phyloP scores from a whole-genome alignment of 2,113 vertebrate species.

The Macrotis lagotis region DNA sequence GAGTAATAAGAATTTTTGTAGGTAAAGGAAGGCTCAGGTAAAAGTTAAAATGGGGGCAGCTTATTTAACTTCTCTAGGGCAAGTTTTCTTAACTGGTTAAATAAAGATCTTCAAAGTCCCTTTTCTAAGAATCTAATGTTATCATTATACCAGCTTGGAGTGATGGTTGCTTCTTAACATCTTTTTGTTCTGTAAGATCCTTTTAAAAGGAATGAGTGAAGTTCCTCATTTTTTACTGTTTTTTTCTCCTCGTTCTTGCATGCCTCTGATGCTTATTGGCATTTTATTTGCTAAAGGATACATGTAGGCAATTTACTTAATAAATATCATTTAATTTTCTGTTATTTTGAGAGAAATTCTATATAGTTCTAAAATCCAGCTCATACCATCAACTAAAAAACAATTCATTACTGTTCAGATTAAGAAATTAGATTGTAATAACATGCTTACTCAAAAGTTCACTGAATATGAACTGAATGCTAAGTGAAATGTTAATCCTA shows the following conservation, averaged over 20 bases:
- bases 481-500: conserved; percentile 6
- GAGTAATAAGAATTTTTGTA: not conserved
- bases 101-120: not conserved
- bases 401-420: not conserved
- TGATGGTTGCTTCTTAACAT: conserved; percentile 14
- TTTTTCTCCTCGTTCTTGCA: not conserved
- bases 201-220: conserved; percentile 18
- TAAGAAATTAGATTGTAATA: conserved; percentile 25
- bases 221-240: conserved; percentile 2
- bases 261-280: not conserved
- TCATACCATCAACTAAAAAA: not conserved
- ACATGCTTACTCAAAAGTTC: not conserved
- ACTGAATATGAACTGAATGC: not conserved
- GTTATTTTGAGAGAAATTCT: conserved; percentile 18
- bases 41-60: not conserved
- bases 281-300: not conserved
- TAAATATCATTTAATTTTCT: conserved; percentile 31
- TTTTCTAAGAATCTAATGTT: not conserved
- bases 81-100: not conserved
- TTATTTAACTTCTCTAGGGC: not conserved
- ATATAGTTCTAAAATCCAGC: conserved; percentile 4
- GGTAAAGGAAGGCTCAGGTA: not conserved
- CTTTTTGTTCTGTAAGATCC: not conserved
- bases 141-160: not conserved
- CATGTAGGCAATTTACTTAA: not conserved